phyloP scores from a whole-genome alignment of 1,140 invertebrate species.

The Bombus balteatus region DNA sequence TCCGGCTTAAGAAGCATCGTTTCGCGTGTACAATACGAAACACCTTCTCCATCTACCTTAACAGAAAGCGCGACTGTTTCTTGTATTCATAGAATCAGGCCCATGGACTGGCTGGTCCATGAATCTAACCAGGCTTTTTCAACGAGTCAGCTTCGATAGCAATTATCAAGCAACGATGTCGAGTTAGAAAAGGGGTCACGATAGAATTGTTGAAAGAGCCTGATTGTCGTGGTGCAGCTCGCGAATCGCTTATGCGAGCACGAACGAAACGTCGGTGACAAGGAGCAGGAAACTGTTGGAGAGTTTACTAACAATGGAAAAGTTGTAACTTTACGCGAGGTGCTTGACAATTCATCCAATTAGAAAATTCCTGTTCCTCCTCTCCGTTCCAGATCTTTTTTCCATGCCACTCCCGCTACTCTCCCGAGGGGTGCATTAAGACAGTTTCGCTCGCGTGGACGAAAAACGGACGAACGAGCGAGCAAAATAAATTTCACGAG shows the following conservation, averaged over 20 bases:
- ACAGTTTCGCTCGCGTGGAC: constrained; percentile 2
- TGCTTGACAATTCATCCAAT: constrained; percentile 65
- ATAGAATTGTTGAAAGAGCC: background rate
- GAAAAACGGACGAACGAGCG: background rate
- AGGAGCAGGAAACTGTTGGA: constrained; percentile 8
- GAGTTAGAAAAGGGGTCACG: background rate
- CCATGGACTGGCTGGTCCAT: constrained; percentile 17
- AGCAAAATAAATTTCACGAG: constrained; percentile 14
- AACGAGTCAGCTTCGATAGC: background rate
- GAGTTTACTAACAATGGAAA: constrained; percentile 57
- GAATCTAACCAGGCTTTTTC: background rate
- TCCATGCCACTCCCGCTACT: background rate
- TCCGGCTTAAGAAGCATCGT: background rate
- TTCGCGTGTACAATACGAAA: too few species aligned
- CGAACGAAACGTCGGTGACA: constrained; percentile 2
- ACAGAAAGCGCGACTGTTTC: background rate
- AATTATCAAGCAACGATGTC: constrained; percentile 32
- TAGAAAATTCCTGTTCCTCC: constrained; percentile 50
- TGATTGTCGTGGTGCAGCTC: background rate
- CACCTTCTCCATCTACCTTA: too few species aligned
- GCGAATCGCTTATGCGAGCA: constrained; percentile 31
- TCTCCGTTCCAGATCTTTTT: constrained; percentile 21
- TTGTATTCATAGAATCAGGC: background rate
- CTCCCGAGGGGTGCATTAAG: constrained; percentile 25
- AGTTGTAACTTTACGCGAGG: constrained; percentile 46